Conservation (phyloP, 1,140 invertebrate genomes). For the Anadara kagoshimensis region DNA sequence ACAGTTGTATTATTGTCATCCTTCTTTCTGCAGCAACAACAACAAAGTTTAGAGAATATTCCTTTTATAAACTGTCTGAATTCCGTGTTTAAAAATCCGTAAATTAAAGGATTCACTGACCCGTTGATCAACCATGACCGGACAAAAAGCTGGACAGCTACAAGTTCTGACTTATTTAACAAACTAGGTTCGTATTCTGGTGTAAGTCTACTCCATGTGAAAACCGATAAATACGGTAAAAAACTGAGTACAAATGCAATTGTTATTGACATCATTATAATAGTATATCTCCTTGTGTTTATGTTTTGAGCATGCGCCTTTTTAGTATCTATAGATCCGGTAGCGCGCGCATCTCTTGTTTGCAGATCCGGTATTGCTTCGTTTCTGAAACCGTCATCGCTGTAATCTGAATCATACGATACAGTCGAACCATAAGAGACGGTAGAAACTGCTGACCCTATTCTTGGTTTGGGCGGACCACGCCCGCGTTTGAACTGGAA, state of each 20-base stretch:
- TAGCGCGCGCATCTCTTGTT: slow-evolving; percentile 25
- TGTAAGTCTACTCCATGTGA: slow-evolving; percentile 31
- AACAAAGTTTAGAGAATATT: slow-evolving; percentile 9
- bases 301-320: slow-evolving; percentile 35
- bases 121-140: slow-evolving; percentile 50
- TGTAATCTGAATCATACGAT: slow-evolving; percentile 11
- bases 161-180: slow-evolving; percentile 24
- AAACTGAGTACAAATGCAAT: slow-evolving; percentile 36
- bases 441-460: slow-evolving; percentile 7
- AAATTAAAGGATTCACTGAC: slow-evolving; percentile 46
- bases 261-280: slow-evolving; percentile 35
- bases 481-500: background rate
- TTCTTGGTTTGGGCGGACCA: background rate
- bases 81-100: slow-evolving; percentile 52
- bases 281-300: slow-evolving; percentile 33
- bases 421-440: background rate
- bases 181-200: slow-evolving; percentile 27
- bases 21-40: slow-evolving; percentile 8
- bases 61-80: slow-evolving; percentile 33
- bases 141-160: slow-evolving; percentile 45
- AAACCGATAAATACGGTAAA: slow-evolving; percentile 28
- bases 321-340: slow-evolving; percentile 20
- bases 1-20: background rate
- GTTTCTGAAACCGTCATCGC: slow-evolving; percentile 7
- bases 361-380: background rate